Evolutionary conservation across 2,113 vertebrate genomes (phyloP), one percentile per base, ranked within the genome.

Genomic region (Cromileptes altivelis): DNA sequence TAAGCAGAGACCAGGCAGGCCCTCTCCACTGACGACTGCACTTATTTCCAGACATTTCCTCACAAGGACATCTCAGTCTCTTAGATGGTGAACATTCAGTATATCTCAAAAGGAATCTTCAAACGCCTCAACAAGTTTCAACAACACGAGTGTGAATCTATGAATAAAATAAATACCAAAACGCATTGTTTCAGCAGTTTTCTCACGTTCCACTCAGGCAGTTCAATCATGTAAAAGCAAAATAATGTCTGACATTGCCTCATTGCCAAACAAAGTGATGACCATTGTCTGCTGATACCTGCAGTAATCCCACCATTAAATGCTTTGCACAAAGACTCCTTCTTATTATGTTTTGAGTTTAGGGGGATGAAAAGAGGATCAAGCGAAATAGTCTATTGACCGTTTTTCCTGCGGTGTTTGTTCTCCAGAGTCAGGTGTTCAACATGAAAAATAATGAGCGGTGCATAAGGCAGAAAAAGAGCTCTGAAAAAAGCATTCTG

Each of bases 1-100:
- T 79, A 33, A 84, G 61, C 80, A 69, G 19, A 80, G 40, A 78
- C 13, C 64, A 58, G 69, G 63, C 61, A 11, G 68, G n/a, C 4
- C 10, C 47, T 65, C 65, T 45, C 71, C 30, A 10, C 62, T 25
- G 4, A 78, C 40, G 19, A n/a, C 58, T 58, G 19, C 50, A 11
- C n/a, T 19, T 47, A 8, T 63, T 30, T 27, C 9, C 73, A 17
- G 50, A 42, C 67, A 19, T 30, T 60, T 45, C 62, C 15, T 53
- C 8, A 67, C 64, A 19, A 23, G 18, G 8, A 77, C 21, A 17
- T 27, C 25, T 50, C 25, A 6, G 13, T 80, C 70, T 57, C 33
- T 33, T 4, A 61, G 2, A 42, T 57, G 61, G 21, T 19, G 30
- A 33, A 21, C 60, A 72, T 1, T 21, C 33, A 47, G 2, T 6